Conservation (phyloP, 2,797 vertebrate species). For the Pipistrellus pygmaeus region DNA sequence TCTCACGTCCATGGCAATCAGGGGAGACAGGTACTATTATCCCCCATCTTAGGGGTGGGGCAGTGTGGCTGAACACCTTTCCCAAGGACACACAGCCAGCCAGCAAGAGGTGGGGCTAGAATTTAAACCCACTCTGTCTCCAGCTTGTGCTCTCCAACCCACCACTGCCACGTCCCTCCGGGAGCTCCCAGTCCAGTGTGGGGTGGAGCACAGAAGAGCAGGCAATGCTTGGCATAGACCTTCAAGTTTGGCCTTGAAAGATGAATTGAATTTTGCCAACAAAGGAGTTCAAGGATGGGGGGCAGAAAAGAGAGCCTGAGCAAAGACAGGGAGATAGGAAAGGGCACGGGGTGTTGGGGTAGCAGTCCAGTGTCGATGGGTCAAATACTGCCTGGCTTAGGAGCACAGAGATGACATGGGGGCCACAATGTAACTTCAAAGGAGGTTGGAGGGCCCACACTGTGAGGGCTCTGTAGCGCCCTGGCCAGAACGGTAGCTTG, state of each 20-base stretch:
- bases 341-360: fast-evolving
- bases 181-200: neutral
- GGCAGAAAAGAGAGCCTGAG: neutral
- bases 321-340: neutral
- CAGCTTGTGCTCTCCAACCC: neutral
- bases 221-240: neutral
- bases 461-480: neutral
- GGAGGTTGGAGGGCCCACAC: neutral
- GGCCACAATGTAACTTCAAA: no score
- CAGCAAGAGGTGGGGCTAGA: neutral
- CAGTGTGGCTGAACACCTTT: no score
- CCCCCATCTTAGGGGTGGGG: neutral
- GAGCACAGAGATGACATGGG: neutral
- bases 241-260: neutral
- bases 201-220: neutral
- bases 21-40: fast-evolving
- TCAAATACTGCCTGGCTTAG: neutral
- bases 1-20: neutral
- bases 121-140: neutral
- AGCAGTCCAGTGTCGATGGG: fast-evolving
- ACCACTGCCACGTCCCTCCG: neutral
- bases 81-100: neutral
- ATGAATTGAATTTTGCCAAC: neutral
- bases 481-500: neutral
- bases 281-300: neutral